phyloP scores from a whole-genome alignment of 2,888 invertebrate genomes.

The Amphiduros pacificus region DNA sequence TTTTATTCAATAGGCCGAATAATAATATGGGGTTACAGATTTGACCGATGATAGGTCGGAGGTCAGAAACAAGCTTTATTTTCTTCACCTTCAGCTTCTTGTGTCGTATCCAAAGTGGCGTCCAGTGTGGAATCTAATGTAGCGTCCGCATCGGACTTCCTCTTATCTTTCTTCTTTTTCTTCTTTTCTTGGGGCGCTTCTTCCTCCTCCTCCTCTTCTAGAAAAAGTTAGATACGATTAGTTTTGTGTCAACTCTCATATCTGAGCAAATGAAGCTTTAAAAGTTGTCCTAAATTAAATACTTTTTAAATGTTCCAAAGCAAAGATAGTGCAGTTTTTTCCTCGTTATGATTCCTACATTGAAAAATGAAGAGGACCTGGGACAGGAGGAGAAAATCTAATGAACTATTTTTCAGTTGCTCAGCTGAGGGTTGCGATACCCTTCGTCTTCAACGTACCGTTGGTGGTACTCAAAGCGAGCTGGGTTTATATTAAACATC shows the following conservation, averaged over 20 bases:
- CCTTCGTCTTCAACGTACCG: background rate
- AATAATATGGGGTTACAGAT: no score
- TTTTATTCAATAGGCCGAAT: no score
- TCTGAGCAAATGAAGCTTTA: no score
- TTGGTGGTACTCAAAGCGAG: background rate
- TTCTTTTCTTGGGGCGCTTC: constrained; percentile 15
- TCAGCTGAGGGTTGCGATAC: no score
- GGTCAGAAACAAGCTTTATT: no score
- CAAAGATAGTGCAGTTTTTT: no score
- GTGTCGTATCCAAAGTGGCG: background rate
- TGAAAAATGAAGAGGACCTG: background rate
- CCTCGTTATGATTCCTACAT: no score
- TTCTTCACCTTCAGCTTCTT: no score
- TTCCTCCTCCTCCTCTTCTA: background rate
- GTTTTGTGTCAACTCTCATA: background rate
- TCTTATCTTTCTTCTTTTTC: constrained; percentile 9
- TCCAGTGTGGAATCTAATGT: constrained; percentile 4
- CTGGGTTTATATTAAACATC: background rate
- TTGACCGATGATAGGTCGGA: no score
- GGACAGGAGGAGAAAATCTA: background rate
- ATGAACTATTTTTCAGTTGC: no score
- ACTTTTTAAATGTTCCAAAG: no score
- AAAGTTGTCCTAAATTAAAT: no score
- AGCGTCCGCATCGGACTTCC: background rate
- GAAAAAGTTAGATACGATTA: background rate